Evolutionary conservation across 2,888 invertebrate genomes (phyloP).

Genomic region (Anoncus sp.): DNA sequence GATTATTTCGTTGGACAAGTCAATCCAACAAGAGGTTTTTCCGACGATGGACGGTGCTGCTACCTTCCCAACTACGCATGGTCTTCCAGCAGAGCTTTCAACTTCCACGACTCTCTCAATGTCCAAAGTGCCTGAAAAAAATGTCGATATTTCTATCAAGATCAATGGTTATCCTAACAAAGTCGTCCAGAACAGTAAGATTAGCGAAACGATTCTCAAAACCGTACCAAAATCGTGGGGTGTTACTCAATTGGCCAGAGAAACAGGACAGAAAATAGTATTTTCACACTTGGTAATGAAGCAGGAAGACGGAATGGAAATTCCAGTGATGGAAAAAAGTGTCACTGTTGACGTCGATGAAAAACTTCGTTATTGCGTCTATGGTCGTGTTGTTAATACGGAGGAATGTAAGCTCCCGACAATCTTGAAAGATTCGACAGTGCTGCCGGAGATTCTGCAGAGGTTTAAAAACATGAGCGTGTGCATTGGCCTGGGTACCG

Average conservation of each 20-base stretch:
- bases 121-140: too few relatives aligned
- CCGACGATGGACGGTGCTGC: too few relatives aligned
- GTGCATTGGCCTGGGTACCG: conserved; percentile 22
- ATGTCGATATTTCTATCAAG: too few relatives aligned
- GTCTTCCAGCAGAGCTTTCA: too few relatives aligned
- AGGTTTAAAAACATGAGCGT: conserved; percentile 35
- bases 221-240: conserved; percentile 41
- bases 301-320: conserved; percentile 1
- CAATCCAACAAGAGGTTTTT: too few relatives aligned
- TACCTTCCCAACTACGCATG: too few relatives aligned
- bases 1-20: too few relatives aligned
- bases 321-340: conserved; percentile 13
- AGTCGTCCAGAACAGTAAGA: too few relatives aligned
- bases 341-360: conserved; percentile 16
- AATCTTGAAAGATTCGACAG: neutral
- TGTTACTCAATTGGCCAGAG: conserved; percentile 8
- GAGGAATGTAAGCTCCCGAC: conserved; percentile 2
- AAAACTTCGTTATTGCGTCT: conserved; percentile 22
- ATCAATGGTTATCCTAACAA: too few relatives aligned
- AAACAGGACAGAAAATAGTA: conserved; percentile 6
- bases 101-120: too few relatives aligned
- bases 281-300: conserved; percentile 23
- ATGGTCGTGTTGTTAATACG: conserved; percentile 30
- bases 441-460: conserved; percentile 14
- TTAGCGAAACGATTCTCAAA: too few relatives aligned